Evolutionary conservation across 2,888 invertebrate genomes (phyloP).

Genomic region (Euspilapteryx auroguttella): DNA sequence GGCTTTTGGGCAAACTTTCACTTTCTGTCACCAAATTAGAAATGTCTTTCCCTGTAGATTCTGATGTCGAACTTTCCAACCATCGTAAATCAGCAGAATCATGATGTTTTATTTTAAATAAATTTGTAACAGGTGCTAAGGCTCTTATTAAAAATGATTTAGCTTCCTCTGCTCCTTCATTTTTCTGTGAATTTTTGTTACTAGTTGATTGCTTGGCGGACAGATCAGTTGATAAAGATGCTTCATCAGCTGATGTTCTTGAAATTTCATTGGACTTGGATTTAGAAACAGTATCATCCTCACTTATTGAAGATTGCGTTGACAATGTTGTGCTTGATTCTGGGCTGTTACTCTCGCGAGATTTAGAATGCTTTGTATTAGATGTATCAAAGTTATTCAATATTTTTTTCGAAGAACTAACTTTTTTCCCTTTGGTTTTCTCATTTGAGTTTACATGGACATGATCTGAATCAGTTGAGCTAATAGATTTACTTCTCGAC

Average conservation of each 20-base stretch:
- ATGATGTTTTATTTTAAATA: conserved; percentile 69
- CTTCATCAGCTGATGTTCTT: conserved; percentile 63
- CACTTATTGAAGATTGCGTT: conserved; percentile 51
- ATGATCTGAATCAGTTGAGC: conserved; percentile 44
- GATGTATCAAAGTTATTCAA: too few relatives aligned
- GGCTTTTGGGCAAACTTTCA: conserved; percentile 29
- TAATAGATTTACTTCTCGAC: conserved; percentile 41
- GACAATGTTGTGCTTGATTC: conserved; percentile 54
- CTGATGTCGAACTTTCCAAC: conserved; percentile 33
- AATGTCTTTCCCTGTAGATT: conserved; percentile 46
- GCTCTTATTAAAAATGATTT: conserved; percentile 74
- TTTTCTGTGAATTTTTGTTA: conserved; percentile 35
- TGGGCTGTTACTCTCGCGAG: conserved; percentile 42
- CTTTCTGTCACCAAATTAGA: conserved; percentile 54
- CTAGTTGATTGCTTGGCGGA: conserved; percentile 56
- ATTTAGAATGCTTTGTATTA: conserved; percentile 38
- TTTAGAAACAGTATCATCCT: conserved; percentile 37
- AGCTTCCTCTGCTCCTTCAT: conserved; percentile 63
- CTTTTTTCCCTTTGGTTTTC: conserved; percentile 11
- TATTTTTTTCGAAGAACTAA: too few relatives aligned
- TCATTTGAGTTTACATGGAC: conserved; percentile 22
- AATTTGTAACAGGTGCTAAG: conserved; percentile 73
- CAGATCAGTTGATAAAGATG: conserved; percentile 51
- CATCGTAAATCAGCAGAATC: conserved; percentile 50
- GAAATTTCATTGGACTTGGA: conserved; percentile 38